These are phyloP conservation scores for Cisticola juncidis DNA, from an alignment of 2,113 vertebrate species.

Conservation along the genomic window DNA sequence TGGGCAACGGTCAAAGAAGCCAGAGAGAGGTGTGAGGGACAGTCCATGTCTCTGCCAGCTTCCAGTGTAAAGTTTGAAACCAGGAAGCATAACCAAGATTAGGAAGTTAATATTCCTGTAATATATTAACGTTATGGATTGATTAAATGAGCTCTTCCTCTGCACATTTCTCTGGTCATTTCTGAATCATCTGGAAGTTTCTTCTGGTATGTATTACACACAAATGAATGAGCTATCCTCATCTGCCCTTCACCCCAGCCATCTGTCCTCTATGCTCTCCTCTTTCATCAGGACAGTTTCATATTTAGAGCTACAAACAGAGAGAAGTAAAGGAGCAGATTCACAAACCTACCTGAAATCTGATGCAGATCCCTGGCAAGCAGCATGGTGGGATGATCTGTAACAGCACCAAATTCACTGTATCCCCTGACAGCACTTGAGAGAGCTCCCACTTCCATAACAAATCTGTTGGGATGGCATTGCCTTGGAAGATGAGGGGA, in stretches of 20 bases:
- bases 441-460: neutral
- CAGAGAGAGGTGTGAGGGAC: neutral
- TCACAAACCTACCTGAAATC: neutral
- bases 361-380: neutral
- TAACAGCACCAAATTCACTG: neutral
- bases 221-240: neutral
- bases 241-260: neutral
- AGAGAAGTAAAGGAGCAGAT: neutral
- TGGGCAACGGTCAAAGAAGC: neutral
- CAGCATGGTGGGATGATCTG: neutral
- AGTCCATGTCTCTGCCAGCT: neutral
- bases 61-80: neutral
- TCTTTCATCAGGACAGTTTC: neutral
- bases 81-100: neutral
- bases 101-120: neutral
- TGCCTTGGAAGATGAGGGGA: neutral
- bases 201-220: neutral
- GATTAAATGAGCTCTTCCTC: neutral
- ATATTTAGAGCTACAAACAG: neutral
- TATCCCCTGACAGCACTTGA: neutral
- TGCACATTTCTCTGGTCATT: neutral
- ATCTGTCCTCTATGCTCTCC: neutral
- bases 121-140: neutral
- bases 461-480: neutral
- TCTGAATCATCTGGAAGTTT: constrained; percentile 22